Evolutionary conservation across 2,113 vertebrate genomes (phyloP).

Genomic region (Steatornis caripensis): DNA sequence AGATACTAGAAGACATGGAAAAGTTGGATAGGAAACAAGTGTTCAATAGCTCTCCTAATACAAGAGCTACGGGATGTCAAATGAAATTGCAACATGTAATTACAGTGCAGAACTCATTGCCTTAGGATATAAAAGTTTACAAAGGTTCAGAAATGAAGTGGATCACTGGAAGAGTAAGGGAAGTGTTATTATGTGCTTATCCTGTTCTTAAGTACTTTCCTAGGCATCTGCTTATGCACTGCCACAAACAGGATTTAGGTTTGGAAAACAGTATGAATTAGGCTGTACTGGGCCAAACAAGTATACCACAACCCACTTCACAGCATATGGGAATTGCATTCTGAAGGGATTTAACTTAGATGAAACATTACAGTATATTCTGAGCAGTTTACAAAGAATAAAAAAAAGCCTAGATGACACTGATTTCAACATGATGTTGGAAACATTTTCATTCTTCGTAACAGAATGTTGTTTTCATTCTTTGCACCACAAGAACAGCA

Average conservation of each 20-base stretch:
- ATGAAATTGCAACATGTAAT: constrained; percentile 7
- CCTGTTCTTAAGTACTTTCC: background rate
- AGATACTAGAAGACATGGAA: background rate
- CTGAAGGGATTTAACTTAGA: background rate
- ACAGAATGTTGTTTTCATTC: background rate
- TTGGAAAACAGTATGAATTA: background rate
- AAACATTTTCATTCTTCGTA: background rate
- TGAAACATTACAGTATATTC: background rate
- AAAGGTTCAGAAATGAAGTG: background rate
- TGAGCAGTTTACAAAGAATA: background rate
- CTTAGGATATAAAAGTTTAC: background rate
- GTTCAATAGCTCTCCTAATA: background rate
- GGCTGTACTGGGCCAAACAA: background rate
- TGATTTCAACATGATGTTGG: background rate
- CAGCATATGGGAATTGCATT: accelerated
- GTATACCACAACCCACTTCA: background rate
- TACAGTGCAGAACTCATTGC: background rate
- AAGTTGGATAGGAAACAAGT: background rate
- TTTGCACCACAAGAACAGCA: background rate
- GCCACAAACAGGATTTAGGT: background rate
- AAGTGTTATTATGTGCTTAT: background rate
- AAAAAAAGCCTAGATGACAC: background rate
- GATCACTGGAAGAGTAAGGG: background rate
- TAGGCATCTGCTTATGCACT: background rate
- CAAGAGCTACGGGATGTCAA: background rate